Conservation (phyloP, 2,888 invertebrate species). For the Drosophila prolongata region DNA sequence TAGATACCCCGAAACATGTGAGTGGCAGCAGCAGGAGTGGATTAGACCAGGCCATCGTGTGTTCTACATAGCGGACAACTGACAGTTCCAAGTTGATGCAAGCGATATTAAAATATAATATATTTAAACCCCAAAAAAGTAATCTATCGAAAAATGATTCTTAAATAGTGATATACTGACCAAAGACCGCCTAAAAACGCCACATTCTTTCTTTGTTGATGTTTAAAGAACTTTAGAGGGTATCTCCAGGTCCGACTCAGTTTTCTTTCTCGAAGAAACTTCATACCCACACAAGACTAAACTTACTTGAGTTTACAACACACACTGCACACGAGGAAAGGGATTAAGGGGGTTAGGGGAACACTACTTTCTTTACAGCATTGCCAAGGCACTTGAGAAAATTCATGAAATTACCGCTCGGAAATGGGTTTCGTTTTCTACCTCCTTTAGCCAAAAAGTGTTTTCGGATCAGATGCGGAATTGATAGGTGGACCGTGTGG, state of each 20-base stretch:
- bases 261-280: not conserved
- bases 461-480: slow-evolving; percentile 29
- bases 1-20: not conserved
- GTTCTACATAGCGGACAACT: too few species aligned
- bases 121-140: too few species aligned
- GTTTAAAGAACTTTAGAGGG: not conserved
- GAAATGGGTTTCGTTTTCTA: slow-evolving; percentile 36
- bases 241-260: not conserved
- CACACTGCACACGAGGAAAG: not conserved
- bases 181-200: too few species aligned
- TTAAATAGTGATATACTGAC: too few species aligned
- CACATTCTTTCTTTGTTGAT: not conserved
- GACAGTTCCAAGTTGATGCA: too few species aligned
- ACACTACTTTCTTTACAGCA: slow-evolving; percentile 29
- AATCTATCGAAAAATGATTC: too few species aligned
- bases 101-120: too few species aligned
- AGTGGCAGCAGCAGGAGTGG: not conserved
- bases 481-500: too few species aligned
- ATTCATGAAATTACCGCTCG: slow-evolving; percentile 35
- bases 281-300: not conserved
- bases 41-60: not conserved
- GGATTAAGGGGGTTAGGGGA: not conserved
- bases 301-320: slow-evolving; percentile 21
- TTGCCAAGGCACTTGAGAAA: slow-evolving; percentile 32
- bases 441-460: slow-evolving; percentile 44